A percentile compares a stretch with the other conserved stretches of the same genome.
phyloP scores from a whole-genome alignment of 2,888 invertebrate species.

The Carcina quercana region DNA sequence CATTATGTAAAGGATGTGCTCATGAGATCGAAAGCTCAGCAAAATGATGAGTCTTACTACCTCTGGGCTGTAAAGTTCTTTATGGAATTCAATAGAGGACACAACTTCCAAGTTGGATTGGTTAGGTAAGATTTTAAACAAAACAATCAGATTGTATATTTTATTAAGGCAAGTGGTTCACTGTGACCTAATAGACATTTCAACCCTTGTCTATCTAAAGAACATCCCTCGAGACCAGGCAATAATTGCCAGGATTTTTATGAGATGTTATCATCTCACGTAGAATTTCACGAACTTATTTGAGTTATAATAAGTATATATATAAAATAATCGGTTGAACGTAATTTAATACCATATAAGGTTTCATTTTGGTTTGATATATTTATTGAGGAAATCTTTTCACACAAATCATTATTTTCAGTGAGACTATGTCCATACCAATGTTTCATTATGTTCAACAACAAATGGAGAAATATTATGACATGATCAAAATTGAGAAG shows the following conservation, averaged over 20 bases:
- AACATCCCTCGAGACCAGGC: too few relatives aligned
- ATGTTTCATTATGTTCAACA: slow-evolving; percentile 97
- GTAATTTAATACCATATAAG: too few relatives aligned
- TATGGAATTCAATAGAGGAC: slow-evolving; percentile 96
- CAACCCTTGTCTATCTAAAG: too few relatives aligned
- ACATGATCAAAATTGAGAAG: slow-evolving; percentile 90
- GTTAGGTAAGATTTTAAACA: slow-evolving; percentile 80
- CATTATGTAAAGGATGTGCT: slow-evolving; percentile 86
- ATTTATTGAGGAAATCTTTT: too few relatives aligned
- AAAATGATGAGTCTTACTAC: slow-evolving; percentile 94
- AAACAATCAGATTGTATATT: neutral
- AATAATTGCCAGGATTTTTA: too few relatives aligned
- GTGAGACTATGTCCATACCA: slow-evolving; percentile 94
- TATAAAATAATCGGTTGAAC: too few relatives aligned
- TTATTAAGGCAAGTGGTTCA: too few relatives aligned
- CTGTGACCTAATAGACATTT: too few relatives aligned
- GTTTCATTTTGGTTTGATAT: too few relatives aligned
- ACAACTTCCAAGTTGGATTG: slow-evolving; percentile 89
- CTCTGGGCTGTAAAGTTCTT: slow-evolving; percentile 96
- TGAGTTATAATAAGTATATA: too few relatives aligned
- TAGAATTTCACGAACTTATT: too few relatives aligned
- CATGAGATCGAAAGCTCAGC: slow-evolving; percentile 79
- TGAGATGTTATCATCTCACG: too few relatives aligned
- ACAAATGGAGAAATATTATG: slow-evolving; percentile 89
- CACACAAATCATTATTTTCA: slow-evolving; percentile 70